These are phyloP conservation scores for Bombus pascuorum DNA, from an alignment of 1,140 invertebrate species.

Conservation along the genomic window DNA sequence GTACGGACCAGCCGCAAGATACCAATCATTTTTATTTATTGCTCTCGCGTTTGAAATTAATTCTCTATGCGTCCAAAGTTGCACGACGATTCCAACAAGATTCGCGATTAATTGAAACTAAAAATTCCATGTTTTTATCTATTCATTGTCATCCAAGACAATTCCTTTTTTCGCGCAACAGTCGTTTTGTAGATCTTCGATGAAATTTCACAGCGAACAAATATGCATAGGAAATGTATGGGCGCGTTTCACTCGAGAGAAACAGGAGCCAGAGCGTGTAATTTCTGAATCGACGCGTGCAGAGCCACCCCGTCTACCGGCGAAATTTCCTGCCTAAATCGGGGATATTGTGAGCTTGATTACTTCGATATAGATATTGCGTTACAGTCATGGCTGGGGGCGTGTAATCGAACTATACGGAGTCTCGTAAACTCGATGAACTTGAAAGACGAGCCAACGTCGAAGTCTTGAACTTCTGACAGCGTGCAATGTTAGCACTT, in stretches of 20 bases:
- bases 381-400: conserved; percentile 57
- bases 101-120: too few species aligned
- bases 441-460: conserved; percentile 54
- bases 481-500: conserved; percentile 48
- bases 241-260: background rate
- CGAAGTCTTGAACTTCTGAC: conserved; percentile 41
- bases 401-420: conserved; percentile 58
- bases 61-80: too few species aligned
- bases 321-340: conserved; percentile 63
- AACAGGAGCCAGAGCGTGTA: background rate
- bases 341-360: conserved; percentile 62
- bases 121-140: too few species aligned
- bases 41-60: too few species aligned
- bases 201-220: background rate
- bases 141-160: background rate
- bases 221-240: background rate
- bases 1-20: too few species aligned
- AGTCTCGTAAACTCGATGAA: conserved; percentile 58
- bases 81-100: too few species aligned
- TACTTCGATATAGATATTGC: conserved; percentile 65
- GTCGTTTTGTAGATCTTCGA: background rate
- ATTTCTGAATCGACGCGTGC: conserved; percentile 6
- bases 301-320: background rate
- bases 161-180: background rate
- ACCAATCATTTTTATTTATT: too few species aligned